Evolutionary conservation across 2,113 vertebrate species (phyloP), one percentile per base, ranked within the genome.

Genomic region (Calyptomena viridis): DNA sequence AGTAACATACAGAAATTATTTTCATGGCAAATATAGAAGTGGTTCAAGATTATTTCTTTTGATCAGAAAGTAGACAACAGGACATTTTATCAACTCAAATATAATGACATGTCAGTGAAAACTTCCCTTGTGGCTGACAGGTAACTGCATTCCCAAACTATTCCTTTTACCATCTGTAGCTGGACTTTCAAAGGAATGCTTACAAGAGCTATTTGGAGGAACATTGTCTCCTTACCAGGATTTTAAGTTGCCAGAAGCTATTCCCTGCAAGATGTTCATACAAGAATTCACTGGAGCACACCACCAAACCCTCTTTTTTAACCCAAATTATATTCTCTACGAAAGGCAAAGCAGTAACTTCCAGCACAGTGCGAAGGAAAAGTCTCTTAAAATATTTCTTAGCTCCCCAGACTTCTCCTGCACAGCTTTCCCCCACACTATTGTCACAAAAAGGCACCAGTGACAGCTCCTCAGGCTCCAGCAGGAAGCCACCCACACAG

Each of bases 401-500:
- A 15, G 35, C 80, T 92, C 59, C 7, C 1, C 1, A 94, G 81
- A 14, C 44, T 79, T 44, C 89, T 50, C 35, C 81, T 20, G 71
- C 75, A 24, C 18, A 88, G 87, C 63, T 46, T 89, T 88, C 85
- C 94, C 93, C 82, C 94, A 89, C 87, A 56, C 67, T 78, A 90
- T 42, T 90, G 87, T 93, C 82, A 90, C 72, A 47, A 63, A 85
- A 80, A 83, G 77, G 84, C 66, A 73, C 14, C 0, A 3, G 37
- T 90, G 93, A 80, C 81, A 89, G 79, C 85, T 95, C 72, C 6
- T 9, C 78, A 67, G 91, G 80, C 90, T 85, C 72, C 71, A 44
- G 90, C 93, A 89, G 89, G 87, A 95, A 95, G 35, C 91, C 82
- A 47, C 95, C 93, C 89, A 82, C 93, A 4, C 27, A 28, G 66